Conservation (phyloP, 2,888 invertebrate genomes). For the Thymelicus sylvestris region DNA sequence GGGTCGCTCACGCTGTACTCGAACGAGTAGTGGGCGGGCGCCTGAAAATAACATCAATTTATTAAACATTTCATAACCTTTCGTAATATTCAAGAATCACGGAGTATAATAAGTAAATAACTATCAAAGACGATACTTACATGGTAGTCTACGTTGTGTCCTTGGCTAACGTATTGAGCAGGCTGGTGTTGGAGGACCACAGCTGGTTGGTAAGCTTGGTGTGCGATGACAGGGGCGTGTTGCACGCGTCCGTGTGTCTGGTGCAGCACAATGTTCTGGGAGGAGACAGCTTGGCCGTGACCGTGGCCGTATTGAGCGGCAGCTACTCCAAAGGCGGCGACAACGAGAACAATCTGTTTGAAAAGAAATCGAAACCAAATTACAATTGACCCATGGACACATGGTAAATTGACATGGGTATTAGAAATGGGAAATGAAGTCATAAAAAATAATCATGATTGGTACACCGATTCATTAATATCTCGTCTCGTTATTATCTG, state of each 20-base stretch:
- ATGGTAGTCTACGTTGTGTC: constrained; percentile 68
- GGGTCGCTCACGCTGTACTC: constrained; percentile 73
- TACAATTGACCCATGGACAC: too few species aligned
- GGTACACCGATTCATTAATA: too few species aligned
- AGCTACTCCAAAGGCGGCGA: constrained; percentile 17
- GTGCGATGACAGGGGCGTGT: constrained; percentile 64
- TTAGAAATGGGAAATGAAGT: too few species aligned
- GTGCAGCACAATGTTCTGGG: constrained; percentile 56
- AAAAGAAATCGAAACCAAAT: too few species aligned
- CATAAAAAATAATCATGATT: too few species aligned
- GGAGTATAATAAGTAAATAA: too few species aligned
- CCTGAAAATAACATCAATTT: constrained; percentile 34
- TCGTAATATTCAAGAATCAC: too few species aligned
- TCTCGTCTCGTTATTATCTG: too few species aligned
- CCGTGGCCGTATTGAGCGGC: constrained; percentile 44
- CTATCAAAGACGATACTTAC: constrained; percentile 39
- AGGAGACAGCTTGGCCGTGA: constrained; percentile 53
- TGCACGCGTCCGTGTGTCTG: constrained; percentile 60
- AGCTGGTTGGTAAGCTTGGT: constrained; percentile 44
- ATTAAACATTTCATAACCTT: background rate
- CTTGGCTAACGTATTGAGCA: constrained; percentile 60
- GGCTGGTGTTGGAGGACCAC: constrained; percentile 57
- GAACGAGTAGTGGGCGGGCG: constrained; percentile 74
- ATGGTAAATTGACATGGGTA: too few species aligned
- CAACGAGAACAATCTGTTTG: constrained; percentile 55